Conservation (phyloP, 2,113 vertebrate genomes). For the Zosterops pallidus region DNA sequence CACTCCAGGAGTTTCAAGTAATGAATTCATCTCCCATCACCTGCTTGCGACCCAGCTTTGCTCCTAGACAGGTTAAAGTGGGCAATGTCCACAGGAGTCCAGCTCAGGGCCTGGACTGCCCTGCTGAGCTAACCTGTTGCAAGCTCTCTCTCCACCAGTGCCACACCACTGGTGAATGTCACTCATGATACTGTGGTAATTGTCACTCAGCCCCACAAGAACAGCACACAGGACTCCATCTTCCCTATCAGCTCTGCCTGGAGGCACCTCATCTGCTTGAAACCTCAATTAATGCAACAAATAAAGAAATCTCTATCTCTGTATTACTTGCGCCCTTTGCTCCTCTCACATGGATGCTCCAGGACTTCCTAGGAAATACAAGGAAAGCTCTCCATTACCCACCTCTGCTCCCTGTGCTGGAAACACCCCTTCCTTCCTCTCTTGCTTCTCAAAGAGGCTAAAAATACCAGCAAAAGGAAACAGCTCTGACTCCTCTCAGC, state of each 20-base stretch:
- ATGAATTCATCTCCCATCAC: neutral
- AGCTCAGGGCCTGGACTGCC: neutral
- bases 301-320: neutral
- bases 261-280: neutral
- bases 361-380: neutral
- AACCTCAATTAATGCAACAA: neutral
- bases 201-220: neutral
- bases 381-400: neutral
- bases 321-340: neutral
- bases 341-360: conserved; percentile 4
- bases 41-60: neutral
- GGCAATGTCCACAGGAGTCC: neutral
- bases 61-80: neutral
- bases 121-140: neutral
- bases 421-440: neutral
- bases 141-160: neutral
- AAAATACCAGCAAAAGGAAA: neutral
- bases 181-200: accelerated
- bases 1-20: neutral
- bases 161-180: neutral
- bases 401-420: neutral
- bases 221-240: neutral
- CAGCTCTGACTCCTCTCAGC: neutral
- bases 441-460: neutral
- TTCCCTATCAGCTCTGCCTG: conserved; percentile 1